A percentile compares a stretch with the other conserved stretches of the same genome.
phyloP scores from a whole-genome alignment of 1,140 invertebrate genomes.

The Mycetomoellerius zeteki region DNA sequence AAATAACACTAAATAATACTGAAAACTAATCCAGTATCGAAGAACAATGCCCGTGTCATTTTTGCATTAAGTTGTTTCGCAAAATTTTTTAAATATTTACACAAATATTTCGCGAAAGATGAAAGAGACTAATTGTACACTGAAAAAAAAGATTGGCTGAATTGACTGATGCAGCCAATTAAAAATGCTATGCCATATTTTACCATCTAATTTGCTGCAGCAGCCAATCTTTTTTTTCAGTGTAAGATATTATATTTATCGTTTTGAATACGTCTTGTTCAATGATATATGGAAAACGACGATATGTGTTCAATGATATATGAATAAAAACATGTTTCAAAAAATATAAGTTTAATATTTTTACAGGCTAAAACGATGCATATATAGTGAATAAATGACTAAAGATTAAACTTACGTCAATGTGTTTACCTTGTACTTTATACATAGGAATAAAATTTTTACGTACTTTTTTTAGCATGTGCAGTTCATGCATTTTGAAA shows the following conservation, averaged over 20 bases:
- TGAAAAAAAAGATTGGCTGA: too few species aligned
- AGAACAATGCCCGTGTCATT: not conserved
- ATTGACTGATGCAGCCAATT: too few species aligned
- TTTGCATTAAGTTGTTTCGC: not conserved
- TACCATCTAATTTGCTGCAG: too few species aligned
- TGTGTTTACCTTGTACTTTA: not conserved
- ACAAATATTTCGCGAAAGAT: not conserved
- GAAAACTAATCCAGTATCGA: constrained; percentile 4
- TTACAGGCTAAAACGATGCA: not conserved
- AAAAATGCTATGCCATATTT: too few species aligned
- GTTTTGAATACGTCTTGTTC: not conserved
- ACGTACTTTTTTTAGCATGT: not conserved
- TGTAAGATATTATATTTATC: not conserved
- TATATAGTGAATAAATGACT: not conserved
- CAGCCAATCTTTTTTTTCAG: too few species aligned
- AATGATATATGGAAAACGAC: not conserved
- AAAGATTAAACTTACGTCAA: not conserved
- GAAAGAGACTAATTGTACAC: too few species aligned
- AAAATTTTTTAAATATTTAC: constrained; percentile 4
- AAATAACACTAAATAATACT: not conserved
- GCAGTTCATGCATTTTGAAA: not conserved
- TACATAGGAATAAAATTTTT: not conserved
- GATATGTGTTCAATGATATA: not conserved
- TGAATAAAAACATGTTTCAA: not conserved
- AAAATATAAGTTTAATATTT: not conserved